Percentiles rank a stretch among this genome's conserved stretches.
phyloP scores from a whole-genome alignment of 2,888 invertebrate species.

The Leucophora obtusa region DNA sequence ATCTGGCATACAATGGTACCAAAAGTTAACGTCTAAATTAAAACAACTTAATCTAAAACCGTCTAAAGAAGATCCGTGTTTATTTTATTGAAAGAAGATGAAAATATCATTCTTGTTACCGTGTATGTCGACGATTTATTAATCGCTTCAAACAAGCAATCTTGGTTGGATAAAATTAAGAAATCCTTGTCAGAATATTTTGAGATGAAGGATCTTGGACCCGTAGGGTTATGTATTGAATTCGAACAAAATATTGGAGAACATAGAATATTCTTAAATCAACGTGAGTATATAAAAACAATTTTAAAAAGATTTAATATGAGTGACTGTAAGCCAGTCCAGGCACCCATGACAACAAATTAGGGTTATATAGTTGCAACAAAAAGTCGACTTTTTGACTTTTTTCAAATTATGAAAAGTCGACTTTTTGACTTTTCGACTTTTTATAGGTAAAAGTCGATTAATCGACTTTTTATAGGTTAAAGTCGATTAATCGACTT shows the following conservation, averaged over 20 bases:
- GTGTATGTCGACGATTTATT: conserved; percentile 62
- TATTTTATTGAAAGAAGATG: conserved; percentile 44
- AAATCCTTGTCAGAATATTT: conserved; percentile 45
- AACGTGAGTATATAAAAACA: conserved; percentile 28
- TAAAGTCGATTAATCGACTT: too few relatives aligned
- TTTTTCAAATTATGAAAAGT: too few relatives aligned
- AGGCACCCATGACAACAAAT: conserved; percentile 26
- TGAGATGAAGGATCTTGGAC: conserved; percentile 61
- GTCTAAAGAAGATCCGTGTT: conserved; percentile 50
- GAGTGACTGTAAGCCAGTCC: conserved; percentile 39
- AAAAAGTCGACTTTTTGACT: too few relatives aligned
- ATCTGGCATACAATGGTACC: conserved; percentile 50
- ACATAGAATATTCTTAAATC: conserved; percentile 15
- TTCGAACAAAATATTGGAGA: conserved; percentile 26
- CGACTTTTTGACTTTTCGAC: too few relatives aligned
- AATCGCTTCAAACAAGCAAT: conserved; percentile 50
- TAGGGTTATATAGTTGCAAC: too few relatives aligned
- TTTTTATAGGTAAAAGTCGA: too few relatives aligned
- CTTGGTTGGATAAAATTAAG: conserved; percentile 39
- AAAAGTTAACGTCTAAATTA: conserved; percentile 40
- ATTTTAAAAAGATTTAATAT: conserved; percentile 16
- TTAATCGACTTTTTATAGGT: too few relatives aligned
- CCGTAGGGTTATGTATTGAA: conserved; percentile 8
- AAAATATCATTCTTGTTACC: conserved; percentile 12
- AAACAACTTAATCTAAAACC: conserved; percentile 18